A percentile compares a stretch with the other conserved stretches of the same genome.
Evolutionary conservation across 2,888 invertebrate species (phyloP).

Genomic region (Polymixis lichenea): DNA sequence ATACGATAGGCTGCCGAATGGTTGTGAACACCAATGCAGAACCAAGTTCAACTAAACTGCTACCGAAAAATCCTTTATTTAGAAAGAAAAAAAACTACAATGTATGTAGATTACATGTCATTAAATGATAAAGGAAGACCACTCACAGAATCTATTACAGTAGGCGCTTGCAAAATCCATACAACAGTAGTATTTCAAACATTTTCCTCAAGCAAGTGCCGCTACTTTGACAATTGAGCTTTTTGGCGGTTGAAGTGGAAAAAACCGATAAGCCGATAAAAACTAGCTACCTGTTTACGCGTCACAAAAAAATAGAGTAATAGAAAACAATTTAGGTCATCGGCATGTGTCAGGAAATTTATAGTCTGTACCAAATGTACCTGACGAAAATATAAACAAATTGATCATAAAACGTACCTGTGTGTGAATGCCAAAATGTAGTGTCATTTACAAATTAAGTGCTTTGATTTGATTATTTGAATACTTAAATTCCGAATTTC

Average conservation of each 20-base stretch:
- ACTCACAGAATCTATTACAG: slow-evolving; percentile 33
- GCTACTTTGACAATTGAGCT: slow-evolving; percentile 60
- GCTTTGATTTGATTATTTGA: background rate
- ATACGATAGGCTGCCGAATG: too few species aligned
- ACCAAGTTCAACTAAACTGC: background rate
- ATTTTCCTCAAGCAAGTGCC: slow-evolving; percentile 71
- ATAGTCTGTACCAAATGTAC: background rate
- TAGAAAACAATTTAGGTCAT: slow-evolving; percentile 57
- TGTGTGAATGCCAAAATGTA: background rate
- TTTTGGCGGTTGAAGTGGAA: slow-evolving; percentile 42
- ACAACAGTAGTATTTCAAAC: slow-evolving; percentile 42
- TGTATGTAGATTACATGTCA: slow-evolving; percentile 4
- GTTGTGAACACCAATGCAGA: too few species aligned
- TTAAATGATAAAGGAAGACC: slow-evolving; percentile 27
- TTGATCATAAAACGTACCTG: background rate
- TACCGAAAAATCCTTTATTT: too few species aligned
- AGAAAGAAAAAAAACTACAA: slow-evolving; percentile 5
- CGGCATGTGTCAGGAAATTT: slow-evolving; percentile 11
- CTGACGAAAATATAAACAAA: background rate
- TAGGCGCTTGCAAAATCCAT: slow-evolving; percentile 32
- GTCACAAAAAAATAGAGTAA: slow-evolving; percentile 55
- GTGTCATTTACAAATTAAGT: background rate
- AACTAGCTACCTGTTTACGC: slow-evolving; percentile 50
- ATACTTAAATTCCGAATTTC: too few species aligned
- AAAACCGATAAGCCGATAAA: slow-evolving; percentile 57